These are phyloP conservation scores for Eurytoma adleriae DNA, from an alignment of 2,888 invertebrate species.

Conservation along the genomic window DNA sequence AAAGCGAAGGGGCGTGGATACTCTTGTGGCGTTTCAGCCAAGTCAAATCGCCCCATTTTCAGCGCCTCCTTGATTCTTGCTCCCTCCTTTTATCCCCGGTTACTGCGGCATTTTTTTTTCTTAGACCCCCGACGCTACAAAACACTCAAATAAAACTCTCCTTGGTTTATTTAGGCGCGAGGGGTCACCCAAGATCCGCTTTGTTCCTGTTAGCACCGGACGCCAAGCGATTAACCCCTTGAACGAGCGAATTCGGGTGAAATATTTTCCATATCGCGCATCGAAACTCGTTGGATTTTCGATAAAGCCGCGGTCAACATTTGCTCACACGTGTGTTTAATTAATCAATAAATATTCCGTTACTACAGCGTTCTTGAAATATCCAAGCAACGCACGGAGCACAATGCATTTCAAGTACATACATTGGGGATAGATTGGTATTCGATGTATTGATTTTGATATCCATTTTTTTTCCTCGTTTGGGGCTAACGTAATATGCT, in stretches of 20 bases:
- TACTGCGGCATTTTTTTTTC: background rate
- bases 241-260: background rate
- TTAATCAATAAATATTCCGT: too few relatives aligned
- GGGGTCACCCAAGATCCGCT: background rate
- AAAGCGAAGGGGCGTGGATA: slow-evolving; percentile 1
- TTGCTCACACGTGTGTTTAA: too few relatives aligned
- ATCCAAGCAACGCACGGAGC: background rate
- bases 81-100: background rate
- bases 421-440: background rate
- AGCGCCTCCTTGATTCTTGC: slow-evolving; percentile 7
- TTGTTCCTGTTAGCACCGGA: background rate
- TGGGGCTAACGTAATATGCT: too few relatives aligned
- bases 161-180: background rate
- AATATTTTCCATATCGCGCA: too few relatives aligned
- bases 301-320: too few relatives aligned
- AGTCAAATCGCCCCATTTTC: slow-evolving; percentile 43
- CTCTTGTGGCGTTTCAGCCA: slow-evolving; percentile 8
- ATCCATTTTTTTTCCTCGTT: background rate
- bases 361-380: background rate
- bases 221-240: slow-evolving; percentile 11
- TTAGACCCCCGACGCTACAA: background rate
- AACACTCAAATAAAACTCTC: slow-evolving; percentile 10
- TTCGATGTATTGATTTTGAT: background rate
- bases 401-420: background rate
- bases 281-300: too few relatives aligned